Evolutionary conservation across 2,797 vertebrate species (phyloP), one percentile per base, ranked within the genome.

Genomic region (Takifugu ocellatus): DNA sequence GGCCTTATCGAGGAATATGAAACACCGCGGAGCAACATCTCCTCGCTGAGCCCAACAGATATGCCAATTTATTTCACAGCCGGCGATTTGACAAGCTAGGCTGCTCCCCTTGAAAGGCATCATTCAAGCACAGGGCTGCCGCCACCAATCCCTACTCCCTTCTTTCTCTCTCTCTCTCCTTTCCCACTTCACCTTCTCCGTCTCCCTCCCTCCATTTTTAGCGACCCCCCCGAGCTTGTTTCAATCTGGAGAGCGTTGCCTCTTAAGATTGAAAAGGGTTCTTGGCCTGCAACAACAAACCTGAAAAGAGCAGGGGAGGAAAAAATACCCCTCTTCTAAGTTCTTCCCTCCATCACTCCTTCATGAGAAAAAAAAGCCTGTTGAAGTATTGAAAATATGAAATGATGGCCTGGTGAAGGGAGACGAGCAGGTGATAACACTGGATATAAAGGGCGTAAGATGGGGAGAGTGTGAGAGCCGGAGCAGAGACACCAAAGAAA

Each of bases 101-200:
- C 94, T 97, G 96, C 95, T 92, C 93, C 93, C 93, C 92, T 93
- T 98, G 96, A 99, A 98, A 98, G 95, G 92, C 95, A 93, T 95
- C 94, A 88, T 91, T 98, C 94, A 98, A 94, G 92, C 90, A 70
- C 83, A 81, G 84, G 84, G 82, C 85, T 88, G 74, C 85, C 49
- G 65, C 88, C 89, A 75, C 87, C 79, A 77, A 88, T 89, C 88
- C 88, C 81, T 76, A 74, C 81, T 72, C 74, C 72, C 69, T 55
- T 61, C 76, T 11, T 70, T n/a, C 78, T 49, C 81, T 81, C 71
- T 81, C 71, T 56, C 77, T 50, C 81, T 81, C 70, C 25, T 10
- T 56, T 16, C 75, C 59, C 63, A 49, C 68, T 44, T 68, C 63
- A 76, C 72, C 12, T 39, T 54, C 63, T 57, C 70, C 61, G 60